Percentiles rank a stretch among this genome's conserved stretches.
phyloP scores from a whole-genome alignment of 2,888 invertebrate genomes.

The Platycheirus rosarum region DNA sequence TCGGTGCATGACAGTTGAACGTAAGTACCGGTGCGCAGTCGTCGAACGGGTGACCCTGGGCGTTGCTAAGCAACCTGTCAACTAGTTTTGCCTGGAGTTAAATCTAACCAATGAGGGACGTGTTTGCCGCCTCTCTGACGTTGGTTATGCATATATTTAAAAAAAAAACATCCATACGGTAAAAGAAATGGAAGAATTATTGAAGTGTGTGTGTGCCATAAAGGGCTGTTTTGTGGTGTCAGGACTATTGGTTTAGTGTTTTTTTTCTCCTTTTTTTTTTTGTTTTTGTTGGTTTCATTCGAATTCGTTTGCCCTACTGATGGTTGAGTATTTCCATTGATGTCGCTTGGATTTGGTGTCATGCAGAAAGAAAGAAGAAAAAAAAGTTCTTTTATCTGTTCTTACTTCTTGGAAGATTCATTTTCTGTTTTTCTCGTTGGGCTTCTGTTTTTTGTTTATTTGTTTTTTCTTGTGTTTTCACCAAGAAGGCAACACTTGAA shows the following conservation, averaged over 20 bases:
- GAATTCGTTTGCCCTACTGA: constrained; percentile 43
- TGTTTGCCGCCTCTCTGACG: constrained; percentile 55
- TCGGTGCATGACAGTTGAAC: constrained; percentile 62
- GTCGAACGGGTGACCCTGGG: constrained; percentile 76
- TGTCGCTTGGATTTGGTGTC: constrained; percentile 67
- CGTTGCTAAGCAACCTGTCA: constrained; percentile 81
- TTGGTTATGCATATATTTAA: constrained; percentile 49
- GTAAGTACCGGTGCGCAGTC: constrained; percentile 55
- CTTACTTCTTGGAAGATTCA: constrained; percentile 63
- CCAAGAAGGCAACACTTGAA: constrained; percentile 66
- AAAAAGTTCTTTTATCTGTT: constrained; percentile 60
- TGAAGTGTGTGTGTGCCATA: constrained; percentile 27
- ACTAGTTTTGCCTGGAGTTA: constrained; percentile 77
- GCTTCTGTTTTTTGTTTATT: constrained; percentile 60
- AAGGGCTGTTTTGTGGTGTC: constrained; percentile 43
- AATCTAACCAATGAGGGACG: constrained; percentile 50
- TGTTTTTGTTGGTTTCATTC: constrained; percentile 23
- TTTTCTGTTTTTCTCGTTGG: constrained; percentile 14
- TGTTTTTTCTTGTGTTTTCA: constrained; percentile 42
- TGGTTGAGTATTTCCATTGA: constrained; percentile 72
- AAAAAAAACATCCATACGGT: neutral
- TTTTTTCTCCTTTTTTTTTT: constrained; percentile 36
- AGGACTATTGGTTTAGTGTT: too few species aligned
- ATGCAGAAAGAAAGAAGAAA: constrained; percentile 39
- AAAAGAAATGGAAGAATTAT: constrained; percentile 29